phyloP scores from a whole-genome alignment of 2,113 vertebrate genomes.

The Sminthopsis crassicaudata region DNA sequence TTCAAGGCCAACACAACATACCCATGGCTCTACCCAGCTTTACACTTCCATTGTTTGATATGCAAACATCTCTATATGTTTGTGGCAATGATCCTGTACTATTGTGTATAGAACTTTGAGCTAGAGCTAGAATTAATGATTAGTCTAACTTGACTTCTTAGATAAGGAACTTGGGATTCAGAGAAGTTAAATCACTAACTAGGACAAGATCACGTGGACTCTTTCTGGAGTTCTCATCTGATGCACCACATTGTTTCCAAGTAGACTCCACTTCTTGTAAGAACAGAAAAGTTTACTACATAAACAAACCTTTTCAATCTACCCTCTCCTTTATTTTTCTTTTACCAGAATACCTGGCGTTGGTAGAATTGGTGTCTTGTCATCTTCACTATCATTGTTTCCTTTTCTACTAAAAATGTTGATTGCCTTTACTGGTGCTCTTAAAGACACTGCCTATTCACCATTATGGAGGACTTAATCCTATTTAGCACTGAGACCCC shows the following conservation, averaged over 20 bases:
- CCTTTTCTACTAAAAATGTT: background rate
- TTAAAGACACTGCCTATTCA: no score
- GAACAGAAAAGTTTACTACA: background rate
- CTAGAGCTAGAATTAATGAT: background rate
- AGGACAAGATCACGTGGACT: background rate
- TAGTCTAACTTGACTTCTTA: background rate
- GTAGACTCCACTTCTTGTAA: background rate
- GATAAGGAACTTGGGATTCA: background rate
- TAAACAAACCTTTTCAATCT: background rate
- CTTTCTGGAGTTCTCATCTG: background rate
- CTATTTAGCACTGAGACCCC: background rate
- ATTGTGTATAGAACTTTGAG: background rate
- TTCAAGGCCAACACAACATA: background rate
- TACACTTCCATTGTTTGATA: background rate
- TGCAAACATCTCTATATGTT: background rate
- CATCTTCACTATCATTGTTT: background rate
- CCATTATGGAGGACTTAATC: background rate
- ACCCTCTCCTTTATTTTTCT: background rate
- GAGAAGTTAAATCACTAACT: background rate
- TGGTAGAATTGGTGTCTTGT: background rate
- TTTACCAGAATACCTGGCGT: background rate
- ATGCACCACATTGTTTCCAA: background rate
- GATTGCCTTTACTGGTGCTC: background rate
- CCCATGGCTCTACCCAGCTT: background rate
- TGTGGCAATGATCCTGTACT: background rate